Conservation (phyloP, 2,113 vertebrate species). For the Thinocorus orbignyianus region DNA sequence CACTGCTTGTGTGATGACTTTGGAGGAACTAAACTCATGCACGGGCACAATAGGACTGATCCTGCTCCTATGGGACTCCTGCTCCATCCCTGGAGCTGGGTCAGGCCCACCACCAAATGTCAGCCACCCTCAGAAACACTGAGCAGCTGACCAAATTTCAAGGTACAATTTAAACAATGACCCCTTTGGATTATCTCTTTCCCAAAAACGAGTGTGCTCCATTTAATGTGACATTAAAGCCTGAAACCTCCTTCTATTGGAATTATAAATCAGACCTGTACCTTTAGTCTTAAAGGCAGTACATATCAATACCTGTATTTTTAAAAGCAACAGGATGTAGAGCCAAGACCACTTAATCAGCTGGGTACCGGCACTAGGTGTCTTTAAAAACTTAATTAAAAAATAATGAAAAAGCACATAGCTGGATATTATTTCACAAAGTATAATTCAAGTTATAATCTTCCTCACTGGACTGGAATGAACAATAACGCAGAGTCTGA, state of each 20-base stretch:
- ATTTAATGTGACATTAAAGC: background rate
- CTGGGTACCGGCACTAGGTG: background rate
- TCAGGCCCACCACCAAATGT: too few species aligned
- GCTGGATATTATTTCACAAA: constrained; percentile 16
- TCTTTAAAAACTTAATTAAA: background rate
- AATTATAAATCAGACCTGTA: background rate
- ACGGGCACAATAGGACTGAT: background rate
- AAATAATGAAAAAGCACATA: constrained; percentile 8
- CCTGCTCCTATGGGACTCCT: background rate
- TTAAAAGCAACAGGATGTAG: background rate
- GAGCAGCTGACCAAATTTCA: background rate
- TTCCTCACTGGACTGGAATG: background rate
- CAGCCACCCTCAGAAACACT: background rate
- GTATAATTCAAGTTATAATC: background rate
- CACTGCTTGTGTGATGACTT: background rate
- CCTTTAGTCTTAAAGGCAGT: background rate
- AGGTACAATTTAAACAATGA: background rate
- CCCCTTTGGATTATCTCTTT: background rate
- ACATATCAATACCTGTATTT: background rate
- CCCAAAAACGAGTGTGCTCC: background rate
- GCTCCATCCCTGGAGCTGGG: background rate
- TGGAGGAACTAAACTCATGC: rapidly evolving
- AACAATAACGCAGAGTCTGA: background rate
- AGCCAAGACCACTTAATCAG: background rate
- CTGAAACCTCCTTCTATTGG: background rate